A percentile compares a stretch with the other conserved stretches of the same genome.
Evolutionary conservation across 1,140 invertebrate species (phyloP).

Genomic region (Rhizoglyphus robini): DNA sequence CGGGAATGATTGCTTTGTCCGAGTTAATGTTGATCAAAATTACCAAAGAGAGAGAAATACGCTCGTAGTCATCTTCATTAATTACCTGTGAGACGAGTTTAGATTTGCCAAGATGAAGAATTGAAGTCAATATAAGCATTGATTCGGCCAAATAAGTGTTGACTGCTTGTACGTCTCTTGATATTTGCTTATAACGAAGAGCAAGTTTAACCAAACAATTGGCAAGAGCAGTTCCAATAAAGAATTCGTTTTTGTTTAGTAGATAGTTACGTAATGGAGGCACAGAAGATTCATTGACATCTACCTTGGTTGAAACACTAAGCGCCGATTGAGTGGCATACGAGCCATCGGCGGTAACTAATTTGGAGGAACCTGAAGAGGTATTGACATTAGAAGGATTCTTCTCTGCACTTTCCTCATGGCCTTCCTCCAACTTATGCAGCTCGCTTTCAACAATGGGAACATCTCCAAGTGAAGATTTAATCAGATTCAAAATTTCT

Average conservation of each 20-base stretch:
- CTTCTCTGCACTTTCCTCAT: slow-evolving; percentile 41
- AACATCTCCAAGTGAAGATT: slow-evolving; percentile 45
- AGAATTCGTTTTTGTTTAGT: slow-evolving; percentile 79
- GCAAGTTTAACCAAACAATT: slow-evolving; percentile 83
- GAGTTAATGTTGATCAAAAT: slow-evolving; percentile 28
- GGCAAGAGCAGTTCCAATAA: slow-evolving; percentile 78
- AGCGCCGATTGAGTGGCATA: slow-evolving; percentile 97
- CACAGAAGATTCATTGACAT: slow-evolving; percentile 31
- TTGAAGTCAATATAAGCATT: slow-evolving; percentile 73
- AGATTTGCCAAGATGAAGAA: slow-evolving; percentile 68
- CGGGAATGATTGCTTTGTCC: not conserved
- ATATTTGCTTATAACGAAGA: slow-evolving; percentile 48
- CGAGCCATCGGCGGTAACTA: slow-evolving; percentile 95
- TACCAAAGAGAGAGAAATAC: slow-evolving; percentile 61
- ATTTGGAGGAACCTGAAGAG: slow-evolving; percentile 32
- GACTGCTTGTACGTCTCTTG: not conserved
- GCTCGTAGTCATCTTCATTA: slow-evolving; percentile 86
- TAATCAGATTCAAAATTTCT: slow-evolving; percentile 19
- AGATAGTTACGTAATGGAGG: slow-evolving; percentile 73
- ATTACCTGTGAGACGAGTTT: slow-evolving; percentile 49
- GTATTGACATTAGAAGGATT: slow-evolving; percentile 27
- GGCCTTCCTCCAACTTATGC: slow-evolving; percentile 40
- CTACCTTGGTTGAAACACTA: slow-evolving; percentile 47
- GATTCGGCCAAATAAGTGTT: slow-evolving; percentile 57
- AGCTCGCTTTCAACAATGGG: slow-evolving; percentile 82